A percentile compares a stretch with the other conserved stretches of the same genome.
Evolutionary conservation across 2,113 vertebrate species (phyloP).

Genomic region (Siniperca chuatsi): DNA sequence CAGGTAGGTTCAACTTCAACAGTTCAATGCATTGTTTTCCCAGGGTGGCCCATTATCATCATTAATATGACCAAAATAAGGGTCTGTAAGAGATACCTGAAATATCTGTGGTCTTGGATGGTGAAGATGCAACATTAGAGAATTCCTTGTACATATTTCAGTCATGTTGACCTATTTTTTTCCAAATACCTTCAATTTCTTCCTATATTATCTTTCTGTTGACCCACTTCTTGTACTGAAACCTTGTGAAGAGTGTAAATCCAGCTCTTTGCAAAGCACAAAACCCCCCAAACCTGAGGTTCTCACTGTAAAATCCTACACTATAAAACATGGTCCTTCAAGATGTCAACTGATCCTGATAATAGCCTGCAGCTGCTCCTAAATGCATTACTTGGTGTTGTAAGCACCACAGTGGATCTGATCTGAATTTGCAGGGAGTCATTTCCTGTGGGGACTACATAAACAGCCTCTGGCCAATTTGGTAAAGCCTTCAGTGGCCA

Average conservation of each 20-base stretch:
- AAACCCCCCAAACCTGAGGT: not conserved
- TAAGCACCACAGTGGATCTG: conserved; percentile 41
- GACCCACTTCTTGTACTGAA: not conserved
- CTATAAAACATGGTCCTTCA: conserved; percentile 27
- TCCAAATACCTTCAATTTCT: not conserved
- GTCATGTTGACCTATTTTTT: not conserved
- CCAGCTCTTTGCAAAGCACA: not conserved
- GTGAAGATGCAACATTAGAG: not conserved
- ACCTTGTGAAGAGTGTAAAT: not conserved
- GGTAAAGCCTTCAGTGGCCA: conserved; percentile 60
- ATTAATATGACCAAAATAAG: conserved; percentile 3
- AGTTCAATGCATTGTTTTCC: conserved; percentile 33
- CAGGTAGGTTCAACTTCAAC: not conserved
- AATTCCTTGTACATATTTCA: conserved; percentile 3
- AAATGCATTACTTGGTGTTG: conserved; percentile 47
- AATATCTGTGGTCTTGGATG: not conserved
- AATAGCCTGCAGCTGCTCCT: conserved; percentile 52
- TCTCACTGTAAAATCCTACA: conserved; percentile 12
- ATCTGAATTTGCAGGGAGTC: conserved; percentile 67
- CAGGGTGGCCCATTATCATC: not conserved
- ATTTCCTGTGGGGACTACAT: conserved; percentile 76
- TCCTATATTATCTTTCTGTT: not conserved
- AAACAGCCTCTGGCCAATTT: conserved; percentile 58
- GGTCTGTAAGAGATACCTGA: conserved; percentile 12
- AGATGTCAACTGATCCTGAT: conserved; percentile 34